Evolutionary conservation across 53 echinoderm and acorn worm species (phyloP).

Genomic region (Zoroaster sp.): DNA sequence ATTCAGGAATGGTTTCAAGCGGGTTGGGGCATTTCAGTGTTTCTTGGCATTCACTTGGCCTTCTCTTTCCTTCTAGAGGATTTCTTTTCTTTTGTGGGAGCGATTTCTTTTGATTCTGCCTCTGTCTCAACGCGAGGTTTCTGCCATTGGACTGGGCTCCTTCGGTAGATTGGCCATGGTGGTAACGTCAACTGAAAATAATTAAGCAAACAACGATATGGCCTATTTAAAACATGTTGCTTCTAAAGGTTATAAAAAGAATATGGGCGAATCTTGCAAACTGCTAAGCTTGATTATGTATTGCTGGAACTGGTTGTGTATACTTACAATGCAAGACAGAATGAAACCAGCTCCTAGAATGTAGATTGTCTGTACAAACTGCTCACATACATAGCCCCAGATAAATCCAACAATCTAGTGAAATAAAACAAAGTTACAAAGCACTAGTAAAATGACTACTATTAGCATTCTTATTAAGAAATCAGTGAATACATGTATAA

Average conservation of each 20-base stretch:
- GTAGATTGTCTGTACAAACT: conserved; percentile 99
- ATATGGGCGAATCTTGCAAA: no score
- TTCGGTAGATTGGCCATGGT: conserved; percentile 97
- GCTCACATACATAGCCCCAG: conserved; percentile 98
- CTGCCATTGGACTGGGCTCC: conserved; percentile 91
- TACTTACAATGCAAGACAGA: conserved; percentile 97
- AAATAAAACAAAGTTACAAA: background rate
- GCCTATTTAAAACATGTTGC: no score
- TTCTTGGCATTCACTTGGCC: conserved; percentile 76
- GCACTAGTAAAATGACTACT: background rate
- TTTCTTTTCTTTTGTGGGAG: conserved; percentile 64
- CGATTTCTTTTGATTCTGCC: conserved; percentile 42
- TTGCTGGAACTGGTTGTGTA: background rate
- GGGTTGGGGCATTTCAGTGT: no score
- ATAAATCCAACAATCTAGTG: conserved; percentile 87
- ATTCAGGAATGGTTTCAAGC: no score
- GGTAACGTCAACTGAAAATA: conserved; percentile 86
- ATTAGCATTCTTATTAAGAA: background rate
- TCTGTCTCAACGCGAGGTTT: conserved; percentile 62
- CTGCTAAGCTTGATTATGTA: background rate
- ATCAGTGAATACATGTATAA: background rate
- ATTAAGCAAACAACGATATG: background rate
- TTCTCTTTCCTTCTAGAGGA: conserved; percentile 86
- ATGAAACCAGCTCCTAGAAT: conserved; percentile 95
- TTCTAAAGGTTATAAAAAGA: no score